phyloP scores from a whole-genome alignment of 30 jellyfish, hydroid and myxozoan species.

The Nemopilema nomurai region DNA sequence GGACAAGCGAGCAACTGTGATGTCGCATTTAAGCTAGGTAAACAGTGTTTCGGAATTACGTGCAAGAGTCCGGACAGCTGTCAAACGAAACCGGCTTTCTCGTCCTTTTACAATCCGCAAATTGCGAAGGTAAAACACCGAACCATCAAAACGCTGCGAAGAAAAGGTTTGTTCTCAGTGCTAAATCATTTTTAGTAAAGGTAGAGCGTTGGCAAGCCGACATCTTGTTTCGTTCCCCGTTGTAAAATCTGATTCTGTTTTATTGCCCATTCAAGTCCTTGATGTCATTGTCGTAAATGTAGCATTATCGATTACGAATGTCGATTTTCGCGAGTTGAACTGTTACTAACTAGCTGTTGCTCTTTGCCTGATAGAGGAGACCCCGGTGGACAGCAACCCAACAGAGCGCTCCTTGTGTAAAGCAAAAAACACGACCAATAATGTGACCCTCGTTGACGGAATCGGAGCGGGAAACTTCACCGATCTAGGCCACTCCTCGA shows the following conservation, averaged over 20 bases:
- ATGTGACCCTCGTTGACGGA: conserved; percentile 91
- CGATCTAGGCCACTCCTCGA: conserved; percentile 85
- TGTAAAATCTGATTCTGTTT: no score
- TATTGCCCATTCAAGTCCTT: no score
- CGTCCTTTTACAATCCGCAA: conserved; percentile 80
- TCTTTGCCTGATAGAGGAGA: conserved; percentile 30
- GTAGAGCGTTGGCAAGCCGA: no score
- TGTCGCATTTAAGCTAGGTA: conserved; percentile 94
- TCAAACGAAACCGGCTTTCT: conserved; percentile 86
- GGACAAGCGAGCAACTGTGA: conserved; percentile 84
- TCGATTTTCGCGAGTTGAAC: no score
- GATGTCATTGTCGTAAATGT: no score
- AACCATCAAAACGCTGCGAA: conserved; percentile 50
- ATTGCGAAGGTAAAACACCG: conserved; percentile 85
- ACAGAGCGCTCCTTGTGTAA: conserved; percentile 65
- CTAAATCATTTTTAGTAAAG: no score
- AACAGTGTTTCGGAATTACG: conserved; percentile 88
- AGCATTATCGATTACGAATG: no score
- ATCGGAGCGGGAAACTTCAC: conserved; percentile 94
- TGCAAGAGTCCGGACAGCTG: conserved; percentile 83
- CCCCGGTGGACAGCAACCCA: conserved; percentile 56
- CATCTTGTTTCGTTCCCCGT: no score
- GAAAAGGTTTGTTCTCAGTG: conserved; percentile 71
- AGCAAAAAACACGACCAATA: conserved; percentile 49
- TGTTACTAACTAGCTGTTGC: not conserved